Evolutionary conservation across 2,113 vertebrate genomes (phyloP).

Genomic region (Hepsetus odoe): DNA sequence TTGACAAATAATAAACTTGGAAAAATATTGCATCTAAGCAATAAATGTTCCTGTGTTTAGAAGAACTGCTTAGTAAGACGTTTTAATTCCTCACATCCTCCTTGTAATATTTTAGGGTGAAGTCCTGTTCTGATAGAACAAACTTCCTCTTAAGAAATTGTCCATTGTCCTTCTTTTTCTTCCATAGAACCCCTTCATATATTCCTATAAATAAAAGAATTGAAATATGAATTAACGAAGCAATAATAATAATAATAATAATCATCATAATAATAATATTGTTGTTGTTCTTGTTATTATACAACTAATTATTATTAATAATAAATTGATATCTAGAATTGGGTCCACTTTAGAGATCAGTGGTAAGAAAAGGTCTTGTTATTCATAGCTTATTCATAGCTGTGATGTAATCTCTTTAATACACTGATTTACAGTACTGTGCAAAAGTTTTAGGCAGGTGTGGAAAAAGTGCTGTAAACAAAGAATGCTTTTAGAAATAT

Average conservation of each 20-base stretch:
- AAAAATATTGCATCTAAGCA: slow-evolving; percentile 1
- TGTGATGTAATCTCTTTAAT: too few species aligned
- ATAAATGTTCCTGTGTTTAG: slow-evolving; percentile 19
- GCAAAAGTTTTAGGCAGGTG: too few species aligned
- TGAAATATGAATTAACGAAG: background rate
- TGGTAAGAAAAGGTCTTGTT: too few species aligned
- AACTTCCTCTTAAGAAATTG: slow-evolving; percentile 79
- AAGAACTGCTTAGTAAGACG: slow-evolving; percentile 14
- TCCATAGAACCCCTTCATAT: slow-evolving; percentile 75
- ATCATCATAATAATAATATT: too few species aligned
- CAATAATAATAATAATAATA: background rate
- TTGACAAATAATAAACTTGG: too few species aligned
- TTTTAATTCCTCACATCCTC: slow-evolving; percentile 69
- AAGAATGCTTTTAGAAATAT: too few species aligned
- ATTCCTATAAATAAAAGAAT: slow-evolving; percentile 65
- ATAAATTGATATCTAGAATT: background rate
- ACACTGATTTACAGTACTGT: too few species aligned
- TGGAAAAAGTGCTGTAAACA: too few species aligned
- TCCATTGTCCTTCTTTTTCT: slow-evolving; percentile 75
- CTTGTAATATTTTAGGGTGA: slow-evolving; percentile 76
- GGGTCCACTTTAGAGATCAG: background rate
- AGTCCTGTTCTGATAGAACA: slow-evolving; percentile 72
- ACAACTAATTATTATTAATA: too few species aligned
- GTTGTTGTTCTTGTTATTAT: too few species aligned
- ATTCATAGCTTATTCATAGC: too few species aligned